Conservation (phyloP, 2,113 vertebrate species). For the Embiotoca jacksoni region DNA sequence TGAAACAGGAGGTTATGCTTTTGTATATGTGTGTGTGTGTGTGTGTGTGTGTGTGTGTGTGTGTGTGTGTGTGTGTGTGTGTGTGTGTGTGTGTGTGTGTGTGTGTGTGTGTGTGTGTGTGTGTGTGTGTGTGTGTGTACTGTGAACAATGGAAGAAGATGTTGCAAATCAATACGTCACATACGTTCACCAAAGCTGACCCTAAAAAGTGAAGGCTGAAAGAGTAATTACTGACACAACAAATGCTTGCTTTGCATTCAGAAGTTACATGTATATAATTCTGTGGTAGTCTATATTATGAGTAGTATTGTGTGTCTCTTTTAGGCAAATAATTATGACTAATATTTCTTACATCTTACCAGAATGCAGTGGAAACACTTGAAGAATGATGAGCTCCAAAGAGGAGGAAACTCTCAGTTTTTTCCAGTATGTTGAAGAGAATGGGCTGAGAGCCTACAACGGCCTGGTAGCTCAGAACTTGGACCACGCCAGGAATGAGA, state of each 20-base stretch:
- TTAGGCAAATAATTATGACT: neutral
- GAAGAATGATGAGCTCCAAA: slow-evolving; percentile 95
- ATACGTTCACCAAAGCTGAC: slow-evolving; percentile 35
- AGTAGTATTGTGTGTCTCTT: slow-evolving; percentile 3
- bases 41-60: slow-evolving; percentile 17
- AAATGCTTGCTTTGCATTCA: slow-evolving; percentile 12
- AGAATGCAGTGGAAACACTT: slow-evolving; percentile 88
- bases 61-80: slow-evolving; percentile 13
- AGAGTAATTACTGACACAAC: slow-evolving; percentile 9
- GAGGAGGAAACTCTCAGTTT: slow-evolving; percentile 93
- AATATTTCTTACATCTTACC: slow-evolving; percentile 57
- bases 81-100: slow-evolving; percentile 8
- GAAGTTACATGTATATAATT: neutral
- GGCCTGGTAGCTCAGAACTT: slow-evolving; percentile 94
- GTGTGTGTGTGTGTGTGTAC: slow-evolving; percentile 7
- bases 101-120: neutral
- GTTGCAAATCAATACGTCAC: slow-evolving; percentile 22
- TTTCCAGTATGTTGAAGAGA: slow-evolving; percentile 97
- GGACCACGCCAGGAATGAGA: slow-evolving; percentile 96
- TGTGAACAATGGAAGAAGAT: slow-evolving; percentile 34
- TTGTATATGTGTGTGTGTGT: slow-evolving; percentile 22
- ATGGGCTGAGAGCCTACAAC: slow-evolving; percentile 95
- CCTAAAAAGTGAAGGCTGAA: slow-evolving; percentile 40
- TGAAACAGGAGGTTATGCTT: slow-evolving; percentile 36
- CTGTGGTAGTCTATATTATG: neutral